A percentile compares a stretch with the other conserved stretches of the same genome.
phyloP scores from a whole-genome alignment of 2,888 invertebrate genomes.

The Axea sp. region DNA sequence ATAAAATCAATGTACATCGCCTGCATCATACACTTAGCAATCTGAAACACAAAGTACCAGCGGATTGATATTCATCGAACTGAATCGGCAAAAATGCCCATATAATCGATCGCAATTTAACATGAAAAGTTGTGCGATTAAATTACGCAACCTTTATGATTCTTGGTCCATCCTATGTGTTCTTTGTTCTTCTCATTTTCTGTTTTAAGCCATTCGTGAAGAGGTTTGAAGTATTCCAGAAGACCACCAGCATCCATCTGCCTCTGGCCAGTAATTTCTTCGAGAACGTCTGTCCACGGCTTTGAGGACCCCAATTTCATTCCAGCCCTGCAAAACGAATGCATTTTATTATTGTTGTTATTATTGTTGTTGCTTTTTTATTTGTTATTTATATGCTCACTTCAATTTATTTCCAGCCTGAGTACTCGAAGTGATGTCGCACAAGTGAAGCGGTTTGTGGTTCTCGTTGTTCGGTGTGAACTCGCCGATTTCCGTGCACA shows the following conservation, averaged over 20 bases:
- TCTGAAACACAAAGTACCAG: too few relatives aligned
- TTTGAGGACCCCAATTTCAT: conserved; percentile 86
- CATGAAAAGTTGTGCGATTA: too few relatives aligned
- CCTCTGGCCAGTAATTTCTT: conserved; percentile 86
- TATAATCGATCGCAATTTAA: too few relatives aligned
- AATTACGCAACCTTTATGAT: conserved; percentile 62
- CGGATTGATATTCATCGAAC: too few relatives aligned
- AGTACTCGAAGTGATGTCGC: conserved; percentile 90
- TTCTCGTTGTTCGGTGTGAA: conserved; percentile 84
- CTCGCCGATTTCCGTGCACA: conserved; percentile 88
- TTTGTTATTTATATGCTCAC: conserved; percentile 72
- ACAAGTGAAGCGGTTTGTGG: conserved; percentile 87
- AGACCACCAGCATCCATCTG: conserved; percentile 88
- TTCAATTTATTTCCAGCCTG: conserved; percentile 87
- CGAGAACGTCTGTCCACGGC: conserved; percentile 92
- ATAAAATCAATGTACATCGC: too few relatives aligned
- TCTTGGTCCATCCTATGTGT: conserved; percentile 87
- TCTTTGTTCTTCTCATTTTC: conserved; percentile 89
- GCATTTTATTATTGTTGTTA: neutral
- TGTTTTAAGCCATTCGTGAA: conserved; percentile 87
- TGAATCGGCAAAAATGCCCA: too few relatives aligned
- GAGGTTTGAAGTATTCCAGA: conserved; percentile 89
- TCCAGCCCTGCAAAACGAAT: conserved; percentile 78
- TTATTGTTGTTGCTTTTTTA: neutral
- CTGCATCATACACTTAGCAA: too few relatives aligned